phyloP scores from a whole-genome alignment of 1,140 invertebrate genomes.

The Lycorma delicatula region DNA sequence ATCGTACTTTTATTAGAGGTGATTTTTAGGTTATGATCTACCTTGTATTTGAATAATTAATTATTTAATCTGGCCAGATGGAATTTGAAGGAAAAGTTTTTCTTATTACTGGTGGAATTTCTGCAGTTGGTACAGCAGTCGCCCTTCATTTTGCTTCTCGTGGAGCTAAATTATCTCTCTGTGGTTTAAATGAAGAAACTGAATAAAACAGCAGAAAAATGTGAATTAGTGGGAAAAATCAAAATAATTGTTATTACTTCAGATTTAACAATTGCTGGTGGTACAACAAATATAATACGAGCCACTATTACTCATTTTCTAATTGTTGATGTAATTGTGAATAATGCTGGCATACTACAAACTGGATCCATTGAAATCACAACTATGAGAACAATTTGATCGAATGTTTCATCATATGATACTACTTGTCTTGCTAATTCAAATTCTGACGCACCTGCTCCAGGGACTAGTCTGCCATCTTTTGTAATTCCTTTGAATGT shows the following conservation, averaged over 20 bases:
- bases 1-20: too few species aligned
- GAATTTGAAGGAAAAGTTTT: constrained; percentile 58
- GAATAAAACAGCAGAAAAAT: constrained; percentile 51
- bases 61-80: too few species aligned
- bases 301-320: constrained; percentile 60
- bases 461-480: constrained; percentile 77
- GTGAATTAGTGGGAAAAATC: constrained; percentile 39
- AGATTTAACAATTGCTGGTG: constrained; percentile 67
- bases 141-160: constrained; percentile 64
- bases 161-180: constrained; percentile 60
- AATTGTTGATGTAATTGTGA: constrained; percentile 35
- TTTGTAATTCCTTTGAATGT: too few species aligned
- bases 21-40: too few species aligned
- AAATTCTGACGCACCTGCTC: constrained; percentile 91
- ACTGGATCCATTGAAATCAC: constrained; percentile 75
- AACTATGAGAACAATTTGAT: constrained; percentile 72
- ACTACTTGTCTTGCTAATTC: constrained; percentile 82
- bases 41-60: too few species aligned
- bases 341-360: constrained; percentile 54
- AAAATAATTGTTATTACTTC: constrained; percentile 48
- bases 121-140: constrained; percentile 76
- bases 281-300: constrained; percentile 61
- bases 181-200: constrained; percentile 67
- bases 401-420: constrained; percentile 77
- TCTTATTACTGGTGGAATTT: constrained; percentile 69